Evolutionary conservation across 2,797 vertebrate genomes (phyloP).

Genomic region (Cossypha dichroa): DNA sequence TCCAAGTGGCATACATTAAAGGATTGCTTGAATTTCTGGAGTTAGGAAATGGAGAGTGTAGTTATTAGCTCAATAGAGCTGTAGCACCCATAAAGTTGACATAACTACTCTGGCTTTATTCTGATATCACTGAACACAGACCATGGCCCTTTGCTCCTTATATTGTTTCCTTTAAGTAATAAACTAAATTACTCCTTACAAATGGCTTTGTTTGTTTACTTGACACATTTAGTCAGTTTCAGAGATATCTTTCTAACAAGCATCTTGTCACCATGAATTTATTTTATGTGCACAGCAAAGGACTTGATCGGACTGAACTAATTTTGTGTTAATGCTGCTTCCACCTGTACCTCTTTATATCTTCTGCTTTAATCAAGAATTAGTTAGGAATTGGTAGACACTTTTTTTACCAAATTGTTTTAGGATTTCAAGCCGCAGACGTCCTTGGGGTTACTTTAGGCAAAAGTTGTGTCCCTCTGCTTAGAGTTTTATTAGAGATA

Average conservation of each 20-base stretch:
- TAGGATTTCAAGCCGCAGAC: background rate
- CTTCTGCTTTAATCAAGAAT: slow-evolving; percentile 20
- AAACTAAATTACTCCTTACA: background rate
- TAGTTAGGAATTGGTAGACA: slow-evolving; percentile 9
- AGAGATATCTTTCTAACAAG: slow-evolving; percentile 5
- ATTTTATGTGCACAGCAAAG: background rate
- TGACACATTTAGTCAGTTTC: background rate
- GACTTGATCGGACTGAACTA: background rate
- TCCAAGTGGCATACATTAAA: background rate
- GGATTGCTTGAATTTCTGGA: background rate
- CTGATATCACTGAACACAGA: background rate
- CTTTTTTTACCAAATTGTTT: background rate
- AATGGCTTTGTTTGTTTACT: background rate
- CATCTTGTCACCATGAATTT: background rate
- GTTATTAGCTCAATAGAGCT: background rate
- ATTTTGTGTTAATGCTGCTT: slow-evolving; percentile 10
- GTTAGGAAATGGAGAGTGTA: background rate
- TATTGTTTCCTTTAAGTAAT: background rate
- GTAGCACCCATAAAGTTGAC: background rate
- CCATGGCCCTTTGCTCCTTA: background rate
- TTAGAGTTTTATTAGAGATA: background rate
- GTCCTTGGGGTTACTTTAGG: background rate
- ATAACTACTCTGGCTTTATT: background rate
- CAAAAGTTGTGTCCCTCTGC: background rate
- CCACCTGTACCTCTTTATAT: background rate